Evolutionary conservation across 2,888 invertebrate species (phyloP), one percentile per base, ranked within the genome.

Genomic region (Galerucella calmariensis): DNA sequence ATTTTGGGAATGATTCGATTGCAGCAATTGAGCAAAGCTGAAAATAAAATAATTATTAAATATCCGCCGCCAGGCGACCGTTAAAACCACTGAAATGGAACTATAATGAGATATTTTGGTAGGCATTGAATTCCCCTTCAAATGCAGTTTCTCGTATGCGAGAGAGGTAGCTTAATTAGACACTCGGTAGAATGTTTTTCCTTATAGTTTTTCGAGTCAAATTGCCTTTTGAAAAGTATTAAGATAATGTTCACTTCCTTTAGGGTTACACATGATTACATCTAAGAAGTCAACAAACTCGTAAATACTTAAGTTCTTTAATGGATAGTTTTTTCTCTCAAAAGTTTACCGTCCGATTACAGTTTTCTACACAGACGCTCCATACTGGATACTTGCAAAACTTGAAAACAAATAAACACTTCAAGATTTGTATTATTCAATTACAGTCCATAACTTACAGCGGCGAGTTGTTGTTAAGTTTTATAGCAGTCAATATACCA

Each of bases 401-500:
- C 66, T 62, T 69, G 68, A 62, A 62, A 72, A 73, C 56, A 71
- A 74, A 74, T 74, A 71, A 76, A 74, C 69, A 61, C 62, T 63
- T 56, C 9, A 44, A 58, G 74, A 74, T 76, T 76, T 74, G 76
- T 76, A 59, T 70, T 74, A 73, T 73, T 65, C 63, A 73, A 69
- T 75, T 75, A 75, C 41, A 69, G 53, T 24, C 65, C 70, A 62
- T 69, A 59, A 51, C 27, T 66, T 67, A 63, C 41, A 41, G 61
- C 66, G 20, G 41, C 46, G 41, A 59, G 59, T 63, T 68, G 53
- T 68, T 69, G 66, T 48, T 24, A 12, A 46, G 66, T 44, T 56
- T 65, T 65, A 69, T 69, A 16, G 58, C 58, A 67, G 59, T 67
- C 53, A 61, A 44, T 48, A 46, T 66, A 66, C 66, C 66, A 66